Evolutionary conservation across 2,113 vertebrate species (phyloP), one percentile per base, ranked within the genome.

Genomic region (Smithornis capensis): DNA sequence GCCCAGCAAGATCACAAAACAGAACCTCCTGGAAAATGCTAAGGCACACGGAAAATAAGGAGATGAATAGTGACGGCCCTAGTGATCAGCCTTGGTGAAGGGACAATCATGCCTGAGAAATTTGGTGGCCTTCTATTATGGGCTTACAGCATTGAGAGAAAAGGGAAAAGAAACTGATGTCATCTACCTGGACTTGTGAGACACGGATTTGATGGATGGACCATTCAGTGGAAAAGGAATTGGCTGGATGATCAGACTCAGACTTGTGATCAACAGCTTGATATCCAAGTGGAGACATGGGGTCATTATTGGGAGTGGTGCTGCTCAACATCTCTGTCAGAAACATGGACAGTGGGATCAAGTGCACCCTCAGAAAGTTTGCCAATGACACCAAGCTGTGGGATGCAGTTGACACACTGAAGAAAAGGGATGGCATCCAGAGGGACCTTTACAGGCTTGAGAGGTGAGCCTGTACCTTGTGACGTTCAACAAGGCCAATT

Each of bases 331-430:
- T 33, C 45, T 62, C 38, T 62, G 5, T 52, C 14, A 7, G 47
- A 13, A 19, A 19, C 47, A 78, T 4, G 19, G 38, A 62, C 6
- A 62, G 68, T 24, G 28, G 7, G 15, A n/a, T 2, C 0, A 0
- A 59, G 31, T 31, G 3, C 25, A 63, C 31, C 21, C 6, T 50
- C 31, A 27, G 31, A 0, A 3, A 23, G 33, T 60, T 59, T 60
- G 18, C 38, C 38, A 27, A 33, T 76, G 38, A 59, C 37, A 68
- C 12, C 33, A 37, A 27, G 37, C 44, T 24, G 9, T 59, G 62
- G 6, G 40, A 31, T 42, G 44, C 35, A 45, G 21, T 31, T 2
- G 29, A 7, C 21, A 42, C 1, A 0, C 29, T 38, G 37, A 17
- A 86, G 9, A 12, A 31, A 86, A 60, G 71, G 63, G 37, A 44